A percentile compares a stretch with the other conserved stretches of the same genome.
Conservation (phyloP, 2,888 invertebrate genomes). For the Falcaria lacertinaria region DNA sequence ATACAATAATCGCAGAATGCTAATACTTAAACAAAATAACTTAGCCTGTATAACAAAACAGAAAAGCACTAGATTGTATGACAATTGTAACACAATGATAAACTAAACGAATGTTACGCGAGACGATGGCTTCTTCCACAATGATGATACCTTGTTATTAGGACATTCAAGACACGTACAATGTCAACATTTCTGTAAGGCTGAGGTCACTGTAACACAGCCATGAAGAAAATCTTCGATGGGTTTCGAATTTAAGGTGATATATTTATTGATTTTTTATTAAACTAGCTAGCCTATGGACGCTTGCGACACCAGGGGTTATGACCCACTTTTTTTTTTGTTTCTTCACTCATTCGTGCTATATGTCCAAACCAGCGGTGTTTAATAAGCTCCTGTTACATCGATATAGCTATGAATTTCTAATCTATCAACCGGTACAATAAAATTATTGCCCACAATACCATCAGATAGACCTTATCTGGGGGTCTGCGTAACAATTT, state of each 20-base stretch:
- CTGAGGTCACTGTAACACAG: constrained; percentile 12
- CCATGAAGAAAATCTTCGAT: not conserved
- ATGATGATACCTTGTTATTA: constrained; percentile 11
- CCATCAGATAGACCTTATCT: constrained; percentile 9
- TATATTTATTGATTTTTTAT: too few species aligned
- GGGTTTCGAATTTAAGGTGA: not conserved
- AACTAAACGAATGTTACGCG: constrained; percentile 21
- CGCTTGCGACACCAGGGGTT: too few species aligned
- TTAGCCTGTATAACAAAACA: not conserved
- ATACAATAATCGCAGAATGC: too few species aligned
- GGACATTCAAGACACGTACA: constrained; percentile 16
- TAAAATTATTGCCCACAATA: not conserved
- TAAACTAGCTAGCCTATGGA: too few species aligned
- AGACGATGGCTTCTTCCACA: constrained; percentile 5
- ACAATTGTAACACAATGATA: not conserved
- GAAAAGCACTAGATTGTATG: not conserved
- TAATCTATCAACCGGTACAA: not conserved
- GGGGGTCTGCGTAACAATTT: constrained; percentile 26
- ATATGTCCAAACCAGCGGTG: too few species aligned
- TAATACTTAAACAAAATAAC: too few species aligned
- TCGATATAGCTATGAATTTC: too few species aligned
- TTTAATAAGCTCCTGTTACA: too few species aligned
- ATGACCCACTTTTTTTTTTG: too few species aligned
- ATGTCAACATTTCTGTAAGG: constrained; percentile 12
- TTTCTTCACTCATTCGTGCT: too few species aligned